A percentile compares a stretch with the other conserved stretches of the same genome.
Conservation (phyloP, 2,113 vertebrate genomes). For the Phoxinus phoxinus region DNA sequence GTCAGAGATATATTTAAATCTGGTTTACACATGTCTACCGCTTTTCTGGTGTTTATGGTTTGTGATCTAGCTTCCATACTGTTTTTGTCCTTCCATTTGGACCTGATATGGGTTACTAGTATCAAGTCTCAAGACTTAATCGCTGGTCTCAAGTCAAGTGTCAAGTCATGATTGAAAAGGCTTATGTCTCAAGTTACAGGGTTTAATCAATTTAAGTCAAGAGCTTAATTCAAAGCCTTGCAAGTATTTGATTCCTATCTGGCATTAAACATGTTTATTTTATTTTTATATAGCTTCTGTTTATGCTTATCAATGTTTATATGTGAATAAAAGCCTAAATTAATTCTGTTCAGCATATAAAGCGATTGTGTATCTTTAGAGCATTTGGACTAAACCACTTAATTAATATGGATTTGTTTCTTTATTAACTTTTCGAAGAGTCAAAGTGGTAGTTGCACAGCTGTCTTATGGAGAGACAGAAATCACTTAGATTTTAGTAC, state of each 20-base stretch:
- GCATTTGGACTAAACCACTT: too few relatives aligned
- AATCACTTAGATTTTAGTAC: too few relatives aligned
- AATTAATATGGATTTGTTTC: too few relatives aligned
- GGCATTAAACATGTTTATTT: neutral
- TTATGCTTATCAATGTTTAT: too few relatives aligned
- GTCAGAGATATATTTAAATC: neutral
- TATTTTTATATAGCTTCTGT: neutral
- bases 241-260: neutral
- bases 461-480: too few relatives aligned
- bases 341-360: too few relatives aligned
- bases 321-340: too few relatives aligned
- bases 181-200: conserved; percentile 18
- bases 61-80: neutral
- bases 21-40: neutral
- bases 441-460: too few relatives aligned
- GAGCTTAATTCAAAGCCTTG: conserved; percentile 13
- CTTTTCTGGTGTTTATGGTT: neutral
- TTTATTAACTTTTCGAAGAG: too few relatives aligned
- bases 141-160: neutral
- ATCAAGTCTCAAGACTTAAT: conserved; percentile 27
- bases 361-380: too few relatives aligned
- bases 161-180: conserved; percentile 2
- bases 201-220: conserved; percentile 23
- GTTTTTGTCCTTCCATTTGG: neutral
- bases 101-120: neutral